phyloP scores from a whole-genome alignment of 92 coral and sea anemone species.

The Actinostola sp. region DNA sequence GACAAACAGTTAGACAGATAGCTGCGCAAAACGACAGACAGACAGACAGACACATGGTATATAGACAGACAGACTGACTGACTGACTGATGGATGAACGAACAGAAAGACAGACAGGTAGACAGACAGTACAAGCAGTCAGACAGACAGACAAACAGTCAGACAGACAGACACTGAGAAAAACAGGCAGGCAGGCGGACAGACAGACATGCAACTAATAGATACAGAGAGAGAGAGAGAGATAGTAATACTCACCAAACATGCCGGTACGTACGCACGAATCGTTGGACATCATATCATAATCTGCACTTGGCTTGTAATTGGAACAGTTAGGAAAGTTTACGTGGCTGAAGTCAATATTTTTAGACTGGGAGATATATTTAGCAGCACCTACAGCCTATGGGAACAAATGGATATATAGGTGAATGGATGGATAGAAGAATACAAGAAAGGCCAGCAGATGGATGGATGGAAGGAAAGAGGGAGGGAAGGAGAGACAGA shows the following conservation, averaged over 20 bases:
- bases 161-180: background rate
- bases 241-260: constrained; percentile 66
- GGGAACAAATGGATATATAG: background rate
- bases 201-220: background rate
- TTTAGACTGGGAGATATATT: constrained; percentile 21
- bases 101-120: too few relatives aligned
- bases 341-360: constrained; percentile 71
- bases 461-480: background rate
- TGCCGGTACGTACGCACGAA: constrained; percentile 72
- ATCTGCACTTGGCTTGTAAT: constrained; percentile 33
- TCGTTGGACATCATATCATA: constrained; percentile 49
- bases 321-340: constrained; percentile 77
- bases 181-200: background rate
- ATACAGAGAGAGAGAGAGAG: too few relatives aligned
- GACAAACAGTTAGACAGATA: too few relatives aligned
- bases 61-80: background rate
- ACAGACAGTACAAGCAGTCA: background rate
- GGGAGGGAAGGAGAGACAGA: background rate
- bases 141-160: background rate
- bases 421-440: background rate
- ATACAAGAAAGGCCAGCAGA: background rate
- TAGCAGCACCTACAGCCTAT: constrained; percentile 67
- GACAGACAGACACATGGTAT: too few relatives aligned
- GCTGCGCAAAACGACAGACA: too few relatives aligned
- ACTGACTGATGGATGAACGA: background rate